Percentiles rank a stretch among this genome's conserved stretches.
phyloP scores from a whole-genome alignment of 2,888 invertebrate species.

The Molorchus minor region DNA sequence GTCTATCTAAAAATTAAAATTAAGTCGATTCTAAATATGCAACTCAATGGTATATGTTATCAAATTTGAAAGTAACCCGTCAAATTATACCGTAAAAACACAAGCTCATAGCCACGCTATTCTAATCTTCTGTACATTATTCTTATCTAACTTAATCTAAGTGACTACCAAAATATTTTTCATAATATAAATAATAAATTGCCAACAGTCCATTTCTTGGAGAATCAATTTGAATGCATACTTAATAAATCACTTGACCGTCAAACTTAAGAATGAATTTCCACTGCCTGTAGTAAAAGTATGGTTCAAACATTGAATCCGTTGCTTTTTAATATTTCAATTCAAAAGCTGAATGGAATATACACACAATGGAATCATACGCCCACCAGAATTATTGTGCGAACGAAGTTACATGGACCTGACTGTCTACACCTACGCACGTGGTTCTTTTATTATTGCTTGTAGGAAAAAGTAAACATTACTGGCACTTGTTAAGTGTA shows the following conservation, averaged over 20 bases:
- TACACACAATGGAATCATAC: slow-evolving; percentile 53
- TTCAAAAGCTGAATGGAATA: slow-evolving; percentile 50
- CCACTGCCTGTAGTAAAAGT: slow-evolving; percentile 24
- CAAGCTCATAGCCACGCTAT: neutral
- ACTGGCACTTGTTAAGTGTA: slow-evolving; percentile 5
- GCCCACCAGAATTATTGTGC: slow-evolving; percentile 53
- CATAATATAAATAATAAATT: slow-evolving; percentile 13
- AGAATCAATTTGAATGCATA: slow-evolving; percentile 14
- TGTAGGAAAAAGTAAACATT: slow-evolving; percentile 25
- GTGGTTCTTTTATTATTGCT: slow-evolving; percentile 38
- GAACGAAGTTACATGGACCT: slow-evolving; percentile 50
- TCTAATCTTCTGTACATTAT: neutral
- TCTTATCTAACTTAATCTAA: neutral
- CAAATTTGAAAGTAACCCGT: too few relatives aligned
- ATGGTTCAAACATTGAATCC: slow-evolving; percentile 29
- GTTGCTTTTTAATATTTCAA: slow-evolving; percentile 50
- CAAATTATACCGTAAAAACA: too few relatives aligned
- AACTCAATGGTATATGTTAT: too few relatives aligned
- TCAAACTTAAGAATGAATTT: slow-evolving; percentile 23
- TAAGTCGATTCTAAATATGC: too few relatives aligned
- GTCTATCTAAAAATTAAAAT: too few relatives aligned
- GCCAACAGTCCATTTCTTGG: slow-evolving; percentile 17
- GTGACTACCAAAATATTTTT: neutral
- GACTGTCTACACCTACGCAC: slow-evolving; percentile 46
- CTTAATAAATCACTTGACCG: slow-evolving; percentile 15